Conservation (phyloP, 2,113 vertebrate genomes). For the Otocyon megalotis region DNA sequence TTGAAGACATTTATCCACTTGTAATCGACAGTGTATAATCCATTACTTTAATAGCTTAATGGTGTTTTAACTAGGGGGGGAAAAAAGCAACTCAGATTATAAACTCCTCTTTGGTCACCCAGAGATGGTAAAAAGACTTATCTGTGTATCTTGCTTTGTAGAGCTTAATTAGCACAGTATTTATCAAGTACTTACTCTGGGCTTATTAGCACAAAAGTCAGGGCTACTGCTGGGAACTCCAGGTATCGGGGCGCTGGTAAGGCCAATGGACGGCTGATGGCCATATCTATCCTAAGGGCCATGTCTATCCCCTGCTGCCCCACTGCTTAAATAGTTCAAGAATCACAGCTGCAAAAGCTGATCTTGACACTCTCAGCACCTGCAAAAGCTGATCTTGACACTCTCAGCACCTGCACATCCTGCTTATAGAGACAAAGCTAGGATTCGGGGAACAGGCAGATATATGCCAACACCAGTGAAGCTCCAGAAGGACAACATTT, state of each 20-base stretch:
- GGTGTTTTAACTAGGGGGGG: conserved; percentile 47
- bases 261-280: not conserved
- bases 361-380: not conserved
- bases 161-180: conserved; percentile 23
- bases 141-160: not conserved
- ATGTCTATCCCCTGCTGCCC: accelerated
- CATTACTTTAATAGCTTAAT: conserved; percentile 73
- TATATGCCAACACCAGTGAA: not conserved
- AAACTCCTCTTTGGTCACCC: conserved; percentile 42
- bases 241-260: not conserved
- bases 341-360: not conserved
- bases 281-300: not conserved
- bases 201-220: not conserved
- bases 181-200: not conserved
- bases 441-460: not conserved
- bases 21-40: conserved; percentile 69
- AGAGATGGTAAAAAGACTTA: conserved; percentile 25
- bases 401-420: not conserved
- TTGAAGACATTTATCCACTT: conserved; percentile 71
- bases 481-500: not conserved
- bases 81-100: conserved; percentile 39
- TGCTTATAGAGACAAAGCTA: not conserved
- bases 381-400: not conserved
- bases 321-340: not conserved
- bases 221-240: not conserved